Percentiles rank a stretch among this genome's conserved stretches.
phyloP scores from a whole-genome alignment of 1,140 invertebrate species.

The Ceratosolen solmsi region DNA sequence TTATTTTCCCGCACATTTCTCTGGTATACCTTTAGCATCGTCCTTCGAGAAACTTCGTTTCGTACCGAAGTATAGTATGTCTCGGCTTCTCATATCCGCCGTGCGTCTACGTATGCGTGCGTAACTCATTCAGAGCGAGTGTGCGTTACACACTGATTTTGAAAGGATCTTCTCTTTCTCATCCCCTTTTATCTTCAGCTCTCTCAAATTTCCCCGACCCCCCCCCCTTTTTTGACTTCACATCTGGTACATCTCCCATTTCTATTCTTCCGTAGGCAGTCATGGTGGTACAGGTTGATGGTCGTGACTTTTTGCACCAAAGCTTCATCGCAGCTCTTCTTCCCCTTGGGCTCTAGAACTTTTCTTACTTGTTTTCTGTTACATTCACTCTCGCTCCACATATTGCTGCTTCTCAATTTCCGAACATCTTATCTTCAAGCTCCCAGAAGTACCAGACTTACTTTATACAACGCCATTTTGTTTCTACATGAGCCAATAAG shows the following conservation, averaged over 20 bases:
- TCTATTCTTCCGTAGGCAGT: slow-evolving; percentile 9
- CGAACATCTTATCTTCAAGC: slow-evolving; percentile 11
- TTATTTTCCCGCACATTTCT: slow-evolving; percentile 14
- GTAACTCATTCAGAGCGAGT: background rate
- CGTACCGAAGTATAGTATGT: slow-evolving; percentile 20
- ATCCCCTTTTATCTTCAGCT: slow-evolving; percentile 6
- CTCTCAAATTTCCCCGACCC: slow-evolving; percentile 13
- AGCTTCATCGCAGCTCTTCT: slow-evolving; percentile 8
- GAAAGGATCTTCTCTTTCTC: slow-evolving; percentile 7
- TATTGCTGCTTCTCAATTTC: slow-evolving; percentile 5
- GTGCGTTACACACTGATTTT: background rate
- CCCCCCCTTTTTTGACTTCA: background rate
- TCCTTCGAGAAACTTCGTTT: slow-evolving; percentile 19
- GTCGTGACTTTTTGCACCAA: slow-evolving; percentile 1
- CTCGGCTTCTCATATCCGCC: background rate
- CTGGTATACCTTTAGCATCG: slow-evolving; percentile 12
- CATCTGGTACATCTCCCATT: slow-evolving; percentile 20
- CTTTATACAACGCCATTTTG: background rate
- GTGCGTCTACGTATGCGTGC: background rate
- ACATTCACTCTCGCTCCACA: background rate
- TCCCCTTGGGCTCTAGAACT: background rate
- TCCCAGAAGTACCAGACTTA: slow-evolving; percentile 3
- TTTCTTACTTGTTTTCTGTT: slow-evolving; percentile 3
- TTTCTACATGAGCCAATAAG: slow-evolving; percentile 14
- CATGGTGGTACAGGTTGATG: slow-evolving; percentile 1